Base-by-base conservation (phyloP, 1,140 invertebrate species). In the Aphelenchoides fujianensis region DNA sequence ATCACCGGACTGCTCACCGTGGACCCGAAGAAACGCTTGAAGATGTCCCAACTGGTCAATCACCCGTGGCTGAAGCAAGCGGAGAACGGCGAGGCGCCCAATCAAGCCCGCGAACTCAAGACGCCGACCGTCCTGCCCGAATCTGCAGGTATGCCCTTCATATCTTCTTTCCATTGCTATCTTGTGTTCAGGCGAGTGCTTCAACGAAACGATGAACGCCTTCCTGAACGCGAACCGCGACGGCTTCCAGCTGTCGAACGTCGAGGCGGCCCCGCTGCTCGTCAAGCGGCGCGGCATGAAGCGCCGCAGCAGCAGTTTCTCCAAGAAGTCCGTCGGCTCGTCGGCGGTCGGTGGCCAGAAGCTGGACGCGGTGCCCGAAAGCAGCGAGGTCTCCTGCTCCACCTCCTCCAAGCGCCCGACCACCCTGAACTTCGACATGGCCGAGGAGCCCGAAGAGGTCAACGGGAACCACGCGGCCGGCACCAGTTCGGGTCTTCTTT, bases 1-100 rank as follows among this genome's bases (percentile, higher is more conserved):
- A 16, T 70, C 35, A 68, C 3, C 28, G 88, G 89, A 9, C 86
- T 95, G 28, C 84, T 95, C 28, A 91, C 90, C 0, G 90, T 93
- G 0, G 91, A 94, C 80, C 91, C 92, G 0, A 86, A 85, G 27
- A 88, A 89, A 76, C 86, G 93, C 68, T 84, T 93, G 2, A 89
- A 88, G 31, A 89, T 93, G 83, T 75, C 78, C 12, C 89, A 90
- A 27, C 53, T 84, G 9, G 68, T 59, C 3, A 32, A 57, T 28
- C 79, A 84, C 59, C 63, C 71, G n/a, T 83, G 82, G 82, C 68
- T 79, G 9, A 34, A 70, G 23, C 57, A 52, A 27, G 68, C 82
- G 73, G 70, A 63, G 12, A 71, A 7, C 34, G 64, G 32, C 23
- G 9, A 36, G 57, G 12, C 30, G 28, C n/a, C 71, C 9, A 28